Evolutionary conservation across 2,797 vertebrate species (phyloP).

Genomic region (Austrolebias charrua): DNA sequence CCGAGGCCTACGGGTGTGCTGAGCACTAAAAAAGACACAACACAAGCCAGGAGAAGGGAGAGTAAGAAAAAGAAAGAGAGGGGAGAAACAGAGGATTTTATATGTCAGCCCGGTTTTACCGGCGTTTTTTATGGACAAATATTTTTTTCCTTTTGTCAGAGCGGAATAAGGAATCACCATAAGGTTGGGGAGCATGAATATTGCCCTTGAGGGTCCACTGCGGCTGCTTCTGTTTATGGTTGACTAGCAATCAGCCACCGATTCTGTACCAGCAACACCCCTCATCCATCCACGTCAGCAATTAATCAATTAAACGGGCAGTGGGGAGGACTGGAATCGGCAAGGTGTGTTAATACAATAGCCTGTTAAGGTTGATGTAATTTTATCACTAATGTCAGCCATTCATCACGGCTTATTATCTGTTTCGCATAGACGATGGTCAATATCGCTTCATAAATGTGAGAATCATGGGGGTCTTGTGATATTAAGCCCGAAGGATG

Average conservation of each 20-base stretch:
- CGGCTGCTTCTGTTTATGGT: constrained; percentile 75
- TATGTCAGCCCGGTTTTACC: constrained; percentile 73
- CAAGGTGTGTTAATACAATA: constrained; percentile 76
- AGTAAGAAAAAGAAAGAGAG: constrained; percentile 24
- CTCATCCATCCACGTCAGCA: constrained; percentile 76
- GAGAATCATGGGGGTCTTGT: constrained; percentile 55
- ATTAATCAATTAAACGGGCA: constrained; percentile 79
- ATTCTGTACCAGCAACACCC: constrained; percentile 68
- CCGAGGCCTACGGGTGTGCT: constrained; percentile 75
- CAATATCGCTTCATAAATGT: constrained; percentile 76
- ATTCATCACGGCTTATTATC: constrained; percentile 76
- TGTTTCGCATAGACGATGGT: constrained; percentile 71
- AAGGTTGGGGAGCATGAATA: constrained; percentile 76
- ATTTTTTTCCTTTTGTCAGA: constrained; percentile 76
- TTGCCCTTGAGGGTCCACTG: constrained; percentile 74
- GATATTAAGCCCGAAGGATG: constrained; percentile 58
- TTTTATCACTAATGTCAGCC: constrained; percentile 77
- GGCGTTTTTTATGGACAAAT: constrained; percentile 73
- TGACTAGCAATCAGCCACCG: constrained; percentile 78
- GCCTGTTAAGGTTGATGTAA: constrained; percentile 77
- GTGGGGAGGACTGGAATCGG: constrained; percentile 56
- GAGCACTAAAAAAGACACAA: constrained; percentile 59
- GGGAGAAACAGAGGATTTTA: constrained; percentile 70
- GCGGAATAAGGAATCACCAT: constrained; percentile 75
- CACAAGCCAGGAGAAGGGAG: constrained; percentile 20